A percentile compares a stretch with the other conserved stretches of the same genome.
phyloP scores from a whole-genome alignment of 2,888 invertebrate species.

The Idaea aversata region DNA sequence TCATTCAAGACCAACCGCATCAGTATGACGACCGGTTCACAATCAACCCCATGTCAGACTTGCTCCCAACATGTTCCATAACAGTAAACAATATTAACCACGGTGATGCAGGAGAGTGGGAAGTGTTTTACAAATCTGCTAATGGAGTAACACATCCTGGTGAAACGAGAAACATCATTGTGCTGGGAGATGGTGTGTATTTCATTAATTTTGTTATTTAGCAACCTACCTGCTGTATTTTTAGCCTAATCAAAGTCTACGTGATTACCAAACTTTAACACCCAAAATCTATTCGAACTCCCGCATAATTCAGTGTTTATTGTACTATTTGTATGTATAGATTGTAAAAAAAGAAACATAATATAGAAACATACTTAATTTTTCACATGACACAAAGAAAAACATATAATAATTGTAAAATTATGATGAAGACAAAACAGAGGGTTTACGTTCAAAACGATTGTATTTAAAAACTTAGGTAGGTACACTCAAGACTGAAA shows the following conservation, averaged over 20 bases:
- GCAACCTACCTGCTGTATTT: not conserved
- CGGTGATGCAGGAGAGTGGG: constrained; percentile 22
- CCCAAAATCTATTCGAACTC: not conserved
- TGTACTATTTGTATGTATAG: not conserved
- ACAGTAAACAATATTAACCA: constrained; percentile 10
- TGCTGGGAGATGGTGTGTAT: not conserved
- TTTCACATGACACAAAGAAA: not conserved
- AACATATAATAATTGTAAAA: too few relatives aligned
- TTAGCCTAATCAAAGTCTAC: not conserved
- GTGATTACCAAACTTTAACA: constrained; percentile 11
- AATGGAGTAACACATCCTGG: constrained; percentile 5
- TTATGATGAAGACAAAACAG: too few relatives aligned
- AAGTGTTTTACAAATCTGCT: constrained; percentile 6
- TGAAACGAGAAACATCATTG: not conserved
- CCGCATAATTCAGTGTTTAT: not conserved
- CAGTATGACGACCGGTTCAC: constrained; percentile 15
- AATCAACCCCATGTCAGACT: not conserved
- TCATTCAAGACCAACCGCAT: constrained; percentile 9
- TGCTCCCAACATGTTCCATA: constrained; percentile 15
- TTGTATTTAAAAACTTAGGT: not conserved
- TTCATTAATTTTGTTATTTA: not conserved
- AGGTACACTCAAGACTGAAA: not conserved
- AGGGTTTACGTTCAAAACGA: too few relatives aligned
- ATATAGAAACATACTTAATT: not conserved
- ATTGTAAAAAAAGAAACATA: not conserved